phyloP scores from a whole-genome alignment of 30 jellyfish, hydroid and myxozoan species.

The Aurelia sp. region DNA sequence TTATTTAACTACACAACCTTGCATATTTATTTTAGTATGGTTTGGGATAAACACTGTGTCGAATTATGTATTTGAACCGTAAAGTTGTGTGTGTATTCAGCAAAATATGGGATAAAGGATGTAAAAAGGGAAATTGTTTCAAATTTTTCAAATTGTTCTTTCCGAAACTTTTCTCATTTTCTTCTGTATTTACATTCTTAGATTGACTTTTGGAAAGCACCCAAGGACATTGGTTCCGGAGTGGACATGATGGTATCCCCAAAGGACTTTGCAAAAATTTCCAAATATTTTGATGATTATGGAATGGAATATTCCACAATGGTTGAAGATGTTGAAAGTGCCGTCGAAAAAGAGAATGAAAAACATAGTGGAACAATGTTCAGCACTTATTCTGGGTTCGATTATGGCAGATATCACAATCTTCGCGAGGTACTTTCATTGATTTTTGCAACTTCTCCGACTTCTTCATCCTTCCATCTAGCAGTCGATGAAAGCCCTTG shows the following conservation, averaged over 20 bases:
- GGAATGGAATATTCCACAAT: conserved; percentile 26
- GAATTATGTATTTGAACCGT: too few relatives aligned
- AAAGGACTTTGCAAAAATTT: conserved; percentile 2
- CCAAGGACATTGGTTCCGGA: conserved; percentile 40
- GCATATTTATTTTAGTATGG: too few relatives aligned
- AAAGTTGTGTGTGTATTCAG: too few relatives aligned
- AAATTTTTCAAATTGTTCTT: too few relatives aligned
- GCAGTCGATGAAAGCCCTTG: too few relatives aligned
- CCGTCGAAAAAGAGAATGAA: conserved; percentile 52
- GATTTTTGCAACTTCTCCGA: too few relatives aligned
- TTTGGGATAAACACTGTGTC: too few relatives aligned
- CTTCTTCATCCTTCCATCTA: too few relatives aligned
- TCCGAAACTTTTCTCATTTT: too few relatives aligned
- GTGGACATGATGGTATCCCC: conserved; percentile 85
- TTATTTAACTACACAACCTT: too few relatives aligned
- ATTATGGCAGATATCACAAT: conserved; percentile 79
- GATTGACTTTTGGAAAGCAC: conserved; percentile 81
- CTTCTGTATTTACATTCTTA: not conserved
- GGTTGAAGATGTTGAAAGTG: conserved; percentile 63
- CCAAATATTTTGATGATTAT: conserved; percentile 11
- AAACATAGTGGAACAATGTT: conserved; percentile 67
- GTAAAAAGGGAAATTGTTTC: too few relatives aligned
- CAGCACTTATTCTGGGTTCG: conserved; percentile 75
- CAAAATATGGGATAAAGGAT: too few relatives aligned
- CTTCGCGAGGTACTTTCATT: conserved; percentile 50